Conservation (phyloP, 2,888 invertebrate species). For the Chymomyza fuscimana region DNA sequence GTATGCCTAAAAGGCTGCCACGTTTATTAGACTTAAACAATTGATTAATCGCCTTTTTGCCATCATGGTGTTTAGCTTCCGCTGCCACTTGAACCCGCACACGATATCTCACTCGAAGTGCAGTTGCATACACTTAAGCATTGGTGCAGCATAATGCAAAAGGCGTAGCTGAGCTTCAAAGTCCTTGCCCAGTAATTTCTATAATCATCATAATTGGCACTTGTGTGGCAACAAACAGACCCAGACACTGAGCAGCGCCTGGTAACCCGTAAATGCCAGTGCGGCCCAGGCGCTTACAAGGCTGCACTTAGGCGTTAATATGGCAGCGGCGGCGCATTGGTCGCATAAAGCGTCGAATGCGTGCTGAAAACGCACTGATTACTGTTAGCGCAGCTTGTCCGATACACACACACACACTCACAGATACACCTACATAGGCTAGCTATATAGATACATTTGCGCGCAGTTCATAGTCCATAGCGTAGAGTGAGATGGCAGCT, state of each 20-base stretch:
- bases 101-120: neutral
- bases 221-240: constrained; percentile 32
- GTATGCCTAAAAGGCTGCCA: constrained; percentile 28
- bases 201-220: constrained; percentile 64
- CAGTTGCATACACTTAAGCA: neutral
- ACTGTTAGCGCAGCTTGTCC: neutral
- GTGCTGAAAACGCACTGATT: neutral
- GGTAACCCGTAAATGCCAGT: constrained; percentile 27
- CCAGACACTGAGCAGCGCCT: constrained; percentile 15
- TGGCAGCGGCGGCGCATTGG: neutral
- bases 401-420: constrained; percentile 1
- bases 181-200: constrained; percentile 46
- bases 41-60: constrained; percentile 40
- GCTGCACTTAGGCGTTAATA: constrained; percentile 19
- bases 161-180: neutral
- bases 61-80: neutral
- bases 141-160: neutral
- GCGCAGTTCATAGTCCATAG: constrained; percentile 1
- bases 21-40: constrained; percentile 41
- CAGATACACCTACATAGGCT: neutral
- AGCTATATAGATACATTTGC: neutral
- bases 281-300: constrained; percentile 2
- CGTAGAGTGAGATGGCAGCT: constrained; percentile 6
- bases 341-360: constrained; percentile 5
- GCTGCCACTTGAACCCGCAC: too few species aligned